phyloP scores from a whole-genome alignment of 1,140 invertebrate species.

The Scaptodrosophila lebanonensis region DNA sequence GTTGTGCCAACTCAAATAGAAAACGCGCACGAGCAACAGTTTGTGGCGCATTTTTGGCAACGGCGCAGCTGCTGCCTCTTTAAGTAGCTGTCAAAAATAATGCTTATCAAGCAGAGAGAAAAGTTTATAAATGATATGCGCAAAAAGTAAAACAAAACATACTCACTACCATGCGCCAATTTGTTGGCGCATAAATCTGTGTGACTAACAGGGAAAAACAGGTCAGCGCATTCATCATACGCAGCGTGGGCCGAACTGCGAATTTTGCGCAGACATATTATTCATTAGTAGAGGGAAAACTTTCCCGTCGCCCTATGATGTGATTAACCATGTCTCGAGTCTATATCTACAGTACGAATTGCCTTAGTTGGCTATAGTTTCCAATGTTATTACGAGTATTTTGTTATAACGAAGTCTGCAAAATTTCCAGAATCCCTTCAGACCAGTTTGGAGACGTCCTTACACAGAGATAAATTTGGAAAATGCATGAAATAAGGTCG shows the following conservation, averaged over 20 bases:
- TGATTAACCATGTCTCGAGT: too few species aligned
- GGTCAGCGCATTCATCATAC: constrained; percentile 25
- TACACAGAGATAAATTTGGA: too few species aligned
- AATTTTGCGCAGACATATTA: too few species aligned
- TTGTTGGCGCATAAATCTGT: constrained; percentile 17
- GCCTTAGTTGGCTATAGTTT: too few species aligned
- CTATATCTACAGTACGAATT: too few species aligned
- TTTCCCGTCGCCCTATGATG: too few species aligned
- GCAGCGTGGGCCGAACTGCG: constrained; percentile 25
- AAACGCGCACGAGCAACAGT: background rate
- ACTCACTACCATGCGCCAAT: background rate
- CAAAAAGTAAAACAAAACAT: background rate
- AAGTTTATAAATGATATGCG: constrained; percentile 3
- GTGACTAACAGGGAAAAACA: constrained; percentile 20
- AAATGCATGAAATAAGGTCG: too few species aligned
- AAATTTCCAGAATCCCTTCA: too few species aligned
- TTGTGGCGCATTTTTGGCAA: constrained; percentile 1
- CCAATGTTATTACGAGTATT: too few species aligned
- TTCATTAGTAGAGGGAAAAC: too few species aligned
- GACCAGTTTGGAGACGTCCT: too few species aligned
- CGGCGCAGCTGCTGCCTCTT: background rate
- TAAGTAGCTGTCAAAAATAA: constrained; percentile 33
- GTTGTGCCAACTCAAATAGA: background rate
- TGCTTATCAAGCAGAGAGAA: background rate
- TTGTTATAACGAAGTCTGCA: too few species aligned